These are phyloP conservation scores for Coluber constrictor DNA, from an alignment of 2,797 vertebrate species.

Conservation along the genomic window DNA sequence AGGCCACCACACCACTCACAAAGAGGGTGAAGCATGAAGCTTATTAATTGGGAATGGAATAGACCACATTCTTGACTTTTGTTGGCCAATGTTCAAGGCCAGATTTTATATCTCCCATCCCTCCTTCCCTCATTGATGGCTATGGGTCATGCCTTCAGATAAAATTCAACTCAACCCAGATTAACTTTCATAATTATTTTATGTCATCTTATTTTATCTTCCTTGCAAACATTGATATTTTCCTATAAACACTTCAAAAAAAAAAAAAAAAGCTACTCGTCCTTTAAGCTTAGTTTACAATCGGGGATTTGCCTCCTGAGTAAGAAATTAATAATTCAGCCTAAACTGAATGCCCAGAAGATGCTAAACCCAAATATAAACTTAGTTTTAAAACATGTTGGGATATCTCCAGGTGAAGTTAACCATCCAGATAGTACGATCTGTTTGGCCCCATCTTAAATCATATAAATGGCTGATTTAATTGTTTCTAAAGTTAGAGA, in stretches of 20 bases:
- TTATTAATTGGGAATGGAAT: not conserved
- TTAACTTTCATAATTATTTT: conserved; percentile 41
- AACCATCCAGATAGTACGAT: not conserved
- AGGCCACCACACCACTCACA: not conserved
- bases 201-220: not conserved
- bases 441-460: not conserved
- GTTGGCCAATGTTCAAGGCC: too few species aligned
- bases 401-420: not conserved
- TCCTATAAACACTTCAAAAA: not conserved
- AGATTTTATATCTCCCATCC: not conserved
- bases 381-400: not conserved
- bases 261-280: not conserved
- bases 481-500: not conserved
- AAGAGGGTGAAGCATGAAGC: not conserved
- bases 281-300: not conserved
- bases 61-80: not conserved
- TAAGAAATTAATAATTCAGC: not conserved
- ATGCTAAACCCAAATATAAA: not conserved
- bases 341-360: not conserved
- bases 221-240: not conserved
- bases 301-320: not conserved
- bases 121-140: not conserved
- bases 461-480: not conserved
- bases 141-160: not conserved
- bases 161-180: not conserved